These are phyloP conservation scores for Limenitis camilla DNA, from an alignment of 2,888 invertebrate genomes.

Conservation along the genomic window DNA sequence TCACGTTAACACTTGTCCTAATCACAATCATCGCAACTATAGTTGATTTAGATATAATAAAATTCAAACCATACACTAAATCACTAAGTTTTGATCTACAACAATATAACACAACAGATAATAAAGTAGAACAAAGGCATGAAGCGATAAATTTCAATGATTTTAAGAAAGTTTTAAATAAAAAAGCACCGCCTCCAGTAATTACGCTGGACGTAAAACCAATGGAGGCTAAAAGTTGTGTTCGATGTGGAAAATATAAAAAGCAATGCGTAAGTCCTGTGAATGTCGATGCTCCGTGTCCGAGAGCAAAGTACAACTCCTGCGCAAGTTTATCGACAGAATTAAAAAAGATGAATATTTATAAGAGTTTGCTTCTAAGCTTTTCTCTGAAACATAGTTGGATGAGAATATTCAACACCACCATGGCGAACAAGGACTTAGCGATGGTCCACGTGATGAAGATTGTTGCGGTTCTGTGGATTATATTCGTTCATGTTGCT, in stretches of 20 bases:
- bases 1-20: constrained; percentile 41
- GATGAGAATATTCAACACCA: constrained; percentile 59
- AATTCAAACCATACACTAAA: constrained; percentile 38
- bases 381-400: constrained; percentile 60
- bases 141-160: constrained; percentile 29
- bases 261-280: constrained; percentile 49
- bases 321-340: constrained; percentile 48
- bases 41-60: constrained; percentile 55
- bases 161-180: constrained; percentile 36
- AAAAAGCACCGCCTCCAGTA: constrained; percentile 48
- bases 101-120: constrained; percentile 40
- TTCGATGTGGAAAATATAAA: constrained; percentile 60
- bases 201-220: constrained; percentile 60
- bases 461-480: constrained; percentile 78
- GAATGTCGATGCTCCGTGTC: constrained; percentile 42
- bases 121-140: constrained; percentile 13
- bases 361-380: constrained; percentile 50
- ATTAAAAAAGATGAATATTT: constrained; percentile 41
- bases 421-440: constrained; percentile 66
- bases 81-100: constrained; percentile 56
- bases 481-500: constrained; percentile 77
- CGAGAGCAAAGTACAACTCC: constrained; percentile 49
- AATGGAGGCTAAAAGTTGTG: constrained; percentile 51
- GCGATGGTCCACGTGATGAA: constrained; percentile 76
- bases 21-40: constrained; percentile 57